Conservation (phyloP, 2,797 vertebrate genomes). For the Sebastes hubbsi region DNA sequence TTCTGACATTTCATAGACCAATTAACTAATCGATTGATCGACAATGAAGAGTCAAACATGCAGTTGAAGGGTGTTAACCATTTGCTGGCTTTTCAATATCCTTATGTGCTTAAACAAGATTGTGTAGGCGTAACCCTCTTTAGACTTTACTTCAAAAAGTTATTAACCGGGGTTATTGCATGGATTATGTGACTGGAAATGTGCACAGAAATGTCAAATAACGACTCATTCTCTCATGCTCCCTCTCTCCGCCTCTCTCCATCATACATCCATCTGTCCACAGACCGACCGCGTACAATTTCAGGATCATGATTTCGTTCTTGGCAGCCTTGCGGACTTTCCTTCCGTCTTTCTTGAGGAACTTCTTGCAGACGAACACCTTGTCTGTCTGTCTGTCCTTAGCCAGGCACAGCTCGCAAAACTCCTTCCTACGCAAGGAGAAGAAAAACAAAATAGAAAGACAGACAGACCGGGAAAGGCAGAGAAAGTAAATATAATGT, state of each 20-base stretch:
- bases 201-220: neutral
- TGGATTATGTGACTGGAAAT: neutral
- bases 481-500: slow-evolving; percentile 18
- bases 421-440: slow-evolving; percentile 86
- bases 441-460: slow-evolving; percentile 18
- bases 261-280: slow-evolving; percentile 51
- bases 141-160: neutral
- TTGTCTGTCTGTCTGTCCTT: slow-evolving; percentile 88
- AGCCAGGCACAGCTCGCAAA: slow-evolving; percentile 89
- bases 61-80: neutral
- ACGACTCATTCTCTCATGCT: slow-evolving; percentile 12
- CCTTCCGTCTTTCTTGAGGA: slow-evolving; percentile 90
- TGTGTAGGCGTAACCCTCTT: neutral
- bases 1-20: too few species aligned
- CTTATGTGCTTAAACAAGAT: neutral
- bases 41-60: neutral
- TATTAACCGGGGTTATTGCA: neutral
- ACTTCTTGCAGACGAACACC: slow-evolving; percentile 91
- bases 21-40: neutral
- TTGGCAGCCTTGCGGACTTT: slow-evolving; percentile 91
- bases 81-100: slow-evolving; percentile 7
- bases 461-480: slow-evolving; percentile 12
- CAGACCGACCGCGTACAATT: slow-evolving; percentile 83
- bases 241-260: neutral
- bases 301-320: slow-evolving; percentile 92